These are phyloP conservation scores for Seladonia tumulorum DNA, from an alignment of 2,888 invertebrate species.

Conservation along the genomic window DNA sequence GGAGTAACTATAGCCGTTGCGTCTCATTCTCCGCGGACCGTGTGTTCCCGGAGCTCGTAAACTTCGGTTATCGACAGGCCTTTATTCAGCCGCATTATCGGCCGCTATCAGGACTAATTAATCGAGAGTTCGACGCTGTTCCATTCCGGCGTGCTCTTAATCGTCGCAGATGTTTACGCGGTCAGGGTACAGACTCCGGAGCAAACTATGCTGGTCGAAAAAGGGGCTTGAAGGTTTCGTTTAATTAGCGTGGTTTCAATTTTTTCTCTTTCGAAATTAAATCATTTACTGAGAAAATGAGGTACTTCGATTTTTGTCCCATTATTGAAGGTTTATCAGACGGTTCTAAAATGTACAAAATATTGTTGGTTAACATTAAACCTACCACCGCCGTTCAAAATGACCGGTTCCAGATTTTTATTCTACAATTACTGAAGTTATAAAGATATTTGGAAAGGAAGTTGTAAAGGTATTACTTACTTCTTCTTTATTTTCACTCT, in stretches of 20 bases:
- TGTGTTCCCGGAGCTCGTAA: not conserved
- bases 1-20: too few species aligned
- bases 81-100: not conserved
- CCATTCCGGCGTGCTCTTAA: not conserved
- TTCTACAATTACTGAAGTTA: too few species aligned
- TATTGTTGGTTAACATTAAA: too few species aligned
- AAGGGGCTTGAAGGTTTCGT: not conserved
- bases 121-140: not conserved
- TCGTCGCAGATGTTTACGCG: not conserved
- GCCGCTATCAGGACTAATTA: not conserved
- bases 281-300: not conserved
- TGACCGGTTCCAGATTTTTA: accelerated
- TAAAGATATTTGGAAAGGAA: too few species aligned
- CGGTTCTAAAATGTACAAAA: accelerated
- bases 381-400: too few species aligned
- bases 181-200: not conserved
- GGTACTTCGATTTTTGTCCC: not conserved
- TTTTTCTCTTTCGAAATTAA: not conserved
- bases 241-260: not conserved
- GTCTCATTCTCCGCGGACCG: too few species aligned
- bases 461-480: too few species aligned
- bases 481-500: too few species aligned
- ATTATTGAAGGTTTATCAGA: not conserved
- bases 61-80: not conserved
- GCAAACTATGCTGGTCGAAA: too few species aligned